Evolutionary conservation across 2,888 invertebrate species (phyloP), one percentile per base, ranked within the genome.

Genomic region (Watsonalla binaria): DNA sequence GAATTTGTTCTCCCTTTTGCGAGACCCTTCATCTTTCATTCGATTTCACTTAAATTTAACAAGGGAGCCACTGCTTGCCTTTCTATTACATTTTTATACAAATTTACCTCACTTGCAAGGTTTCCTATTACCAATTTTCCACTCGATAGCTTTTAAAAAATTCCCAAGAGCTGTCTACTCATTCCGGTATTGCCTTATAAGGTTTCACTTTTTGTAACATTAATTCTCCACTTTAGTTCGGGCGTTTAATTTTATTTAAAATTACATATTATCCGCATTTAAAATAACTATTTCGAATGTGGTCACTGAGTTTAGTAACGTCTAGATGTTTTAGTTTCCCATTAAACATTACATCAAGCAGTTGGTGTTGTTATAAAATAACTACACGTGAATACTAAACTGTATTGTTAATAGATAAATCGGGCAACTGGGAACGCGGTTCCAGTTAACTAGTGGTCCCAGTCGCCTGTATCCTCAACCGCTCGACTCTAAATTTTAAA

Each of bases 301-400:
- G n/a, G n/a, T n/a, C n/a, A n/a, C n/a, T n/a, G n/a, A n/a, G n/a
- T n/a, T n/a, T n/a, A n/a, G n/a, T n/a, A n/a, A n/a, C n/a, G n/a
- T n/a, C n/a, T n/a, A n/a, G n/a, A n/a, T n/a, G 75, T 67, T 80
- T 81, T 80, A 81, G 80, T 82, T 82, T 83, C 82, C 80, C 79
- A 80, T 73, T 74, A 74, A 66, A 74, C 72, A 69, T 66, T 51
- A 63, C 70, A 72, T 69, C 65, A 63, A 70, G 61, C 71, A 63
- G 67, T 60, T 59, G 52, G 53, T 58, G 54, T 55, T 58, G 51
- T 55, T 52, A 62, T 63, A 51, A 57, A 60, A 49, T 5, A 42
- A 1, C 4, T 42, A 42, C n/a, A n/a, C 42, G 42, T 42, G 42
- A 49, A 52, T 59, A 58, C 51, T 58, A 66, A 63, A 60, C 61